Evolutionary conservation across 2,797 vertebrate species (phyloP), one percentile per base, ranked within the genome.

Genomic region (Poecilia picta): DNA sequence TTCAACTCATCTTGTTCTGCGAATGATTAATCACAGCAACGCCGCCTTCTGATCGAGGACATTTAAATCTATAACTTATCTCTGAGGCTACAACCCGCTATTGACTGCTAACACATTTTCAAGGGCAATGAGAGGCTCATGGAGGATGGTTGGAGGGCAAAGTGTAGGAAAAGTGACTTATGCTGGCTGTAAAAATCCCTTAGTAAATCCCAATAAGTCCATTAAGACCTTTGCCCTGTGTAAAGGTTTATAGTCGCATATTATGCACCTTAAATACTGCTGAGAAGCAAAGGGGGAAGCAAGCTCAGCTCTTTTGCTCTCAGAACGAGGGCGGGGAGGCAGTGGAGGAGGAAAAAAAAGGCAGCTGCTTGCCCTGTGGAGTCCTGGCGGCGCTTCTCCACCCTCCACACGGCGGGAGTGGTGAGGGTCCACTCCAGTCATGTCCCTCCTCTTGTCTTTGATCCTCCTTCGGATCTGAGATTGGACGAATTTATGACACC

Each of bases 361-460:
- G 88, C 95, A 96, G 95, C 94, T 96, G 95, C 93, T 95, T 88
- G 86, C 95, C 91, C 95, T 83, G 92, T 91, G 84, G 95, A 95
- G 92, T 90, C 92, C 87, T 95, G 94, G 94, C 92, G 74, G 86
- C 86, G 88, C 83, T 89, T 89, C 86, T 86, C 88, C 72, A 89
- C 91, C 89, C 91, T 90, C 90, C 91, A 90, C 84, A 93, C 88
- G 85, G 91, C 85, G 64, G 81, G 68, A 74, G 83, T 73, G 71
- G 76, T 47, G 64, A 62, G 47, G 73, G 53, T 85, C 83, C 85
- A 80, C 83, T 84, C 87, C 86, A 87, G 78, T 85, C 85, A 77
- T 85, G 91, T 92, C 90, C 91, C 90, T 93, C 87, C 88, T 81
- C 89, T 81, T 86, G 73, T 83, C 88, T 85, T 70, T 80, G 83